Evolutionary conservation across 2,888 invertebrate genomes (phyloP), one percentile per base, ranked within the genome.

Genomic region (Hylaea fasciaria): DNA sequence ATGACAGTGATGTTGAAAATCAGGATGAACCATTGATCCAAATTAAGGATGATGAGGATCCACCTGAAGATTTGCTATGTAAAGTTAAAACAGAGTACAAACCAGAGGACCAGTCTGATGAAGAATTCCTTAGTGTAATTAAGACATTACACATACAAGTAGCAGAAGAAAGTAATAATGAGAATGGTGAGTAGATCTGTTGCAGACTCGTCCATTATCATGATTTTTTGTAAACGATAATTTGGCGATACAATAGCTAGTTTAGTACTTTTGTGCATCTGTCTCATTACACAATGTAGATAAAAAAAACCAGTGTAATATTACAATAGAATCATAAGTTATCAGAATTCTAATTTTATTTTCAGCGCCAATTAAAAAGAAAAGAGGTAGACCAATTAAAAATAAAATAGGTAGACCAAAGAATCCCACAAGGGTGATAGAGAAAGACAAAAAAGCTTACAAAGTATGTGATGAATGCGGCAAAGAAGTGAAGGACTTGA

Each of bases 391-490:
- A 62, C 64, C 56, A 62, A 76, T n/a, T n/a, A n/a, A n/a, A n/a
- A n/a, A n/a, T n/a, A n/a, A n/a, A n/a, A n/a, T n/a, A n/a, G n/a
- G n/a, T n/a, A n/a, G 70, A 62, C 64, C 56, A 62, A 76, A 67
- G 76, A 60, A 67, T 11, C 13, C 40, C 10, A 39, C 4, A 40
- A 62, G 28, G 65, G 17, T 40, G 32, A 32, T 9, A 32, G 7
- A 1, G 35, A 61, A 22, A 66, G 48, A 47, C 52, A 9, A 10
- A 44, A 11, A 63, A 57, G 50, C 68, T 49, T n/a, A n/a, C n/a
- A 67, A 81, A 65, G 72, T 91, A 13, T 91, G 91, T 65, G 88
- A 85, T 0, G 83, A 85, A 59, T 91, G 91, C 47, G 91, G 91
- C 0, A 84, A 85, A 46, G 70, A 73, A 0, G 87, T 90, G 0